phyloP scores from a whole-genome alignment of 2,888 invertebrate species.

The Pseudococcus longispinus region DNA sequence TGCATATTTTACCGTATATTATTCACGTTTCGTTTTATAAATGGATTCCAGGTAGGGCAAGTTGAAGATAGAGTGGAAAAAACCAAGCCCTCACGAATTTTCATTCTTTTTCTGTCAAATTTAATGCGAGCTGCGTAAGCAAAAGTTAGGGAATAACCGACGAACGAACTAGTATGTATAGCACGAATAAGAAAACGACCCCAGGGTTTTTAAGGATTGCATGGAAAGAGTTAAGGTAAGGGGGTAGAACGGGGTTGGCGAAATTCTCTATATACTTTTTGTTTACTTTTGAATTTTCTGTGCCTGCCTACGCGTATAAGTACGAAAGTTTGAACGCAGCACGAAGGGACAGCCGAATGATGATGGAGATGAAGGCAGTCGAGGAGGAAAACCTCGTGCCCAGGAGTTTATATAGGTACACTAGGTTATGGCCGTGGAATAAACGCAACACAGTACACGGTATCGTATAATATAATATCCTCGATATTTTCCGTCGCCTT shows the following conservation, averaged over 20 bases:
- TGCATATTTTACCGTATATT: not conserved
- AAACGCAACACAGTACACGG: too few relatives aligned
- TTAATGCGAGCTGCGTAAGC: not conserved
- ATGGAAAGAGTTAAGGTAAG: not conserved
- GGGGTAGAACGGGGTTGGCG: not conserved
- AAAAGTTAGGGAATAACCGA: not conserved
- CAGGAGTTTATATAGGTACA: not conserved
- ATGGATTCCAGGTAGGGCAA: not conserved
- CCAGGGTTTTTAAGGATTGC: not conserved
- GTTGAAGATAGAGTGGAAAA: not conserved
- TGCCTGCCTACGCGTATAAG: not conserved
- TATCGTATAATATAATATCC: too few relatives aligned
- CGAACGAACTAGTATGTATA: not conserved
- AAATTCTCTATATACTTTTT: not conserved
- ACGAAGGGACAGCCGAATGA: not conserved
- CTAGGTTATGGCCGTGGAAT: not conserved
- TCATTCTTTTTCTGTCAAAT: not conserved
- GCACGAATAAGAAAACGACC: not conserved
- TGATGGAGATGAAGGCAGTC: not conserved
- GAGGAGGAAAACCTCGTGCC: not conserved
- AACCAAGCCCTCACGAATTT: not conserved
- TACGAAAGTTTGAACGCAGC: not conserved
- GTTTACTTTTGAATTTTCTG: not conserved
- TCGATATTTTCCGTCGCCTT: not conserved
- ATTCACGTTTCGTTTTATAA: not conserved